Conservation (phyloP, 2,888 invertebrate genomes). For the Oxystoma pomonae region DNA sequence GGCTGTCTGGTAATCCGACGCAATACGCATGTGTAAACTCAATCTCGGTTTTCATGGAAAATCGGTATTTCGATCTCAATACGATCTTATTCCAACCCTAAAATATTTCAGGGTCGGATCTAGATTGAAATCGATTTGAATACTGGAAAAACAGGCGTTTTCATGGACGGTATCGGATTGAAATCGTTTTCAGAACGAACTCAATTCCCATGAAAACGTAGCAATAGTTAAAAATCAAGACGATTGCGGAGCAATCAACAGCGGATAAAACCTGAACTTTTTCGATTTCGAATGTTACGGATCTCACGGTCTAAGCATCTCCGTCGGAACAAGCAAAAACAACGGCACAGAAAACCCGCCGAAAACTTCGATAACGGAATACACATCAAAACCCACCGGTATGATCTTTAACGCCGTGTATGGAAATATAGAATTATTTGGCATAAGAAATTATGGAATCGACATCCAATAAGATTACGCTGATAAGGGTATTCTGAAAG, state of each 20-base stretch:
- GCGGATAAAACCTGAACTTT: slow-evolving; percentile 14
- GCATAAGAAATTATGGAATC: slow-evolving; percentile 17
- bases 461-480: slow-evolving; percentile 19
- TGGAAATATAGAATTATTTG: slow-evolving; percentile 16
- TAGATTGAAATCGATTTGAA: no score
- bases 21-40: no score
- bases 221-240: slow-evolving; percentile 20
- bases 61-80: no score
- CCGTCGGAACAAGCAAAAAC: slow-evolving; percentile 4
- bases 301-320: slow-evolving; percentile 18
- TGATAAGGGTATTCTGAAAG: slow-evolving; percentile 11
- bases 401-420: slow-evolving; percentile 13
- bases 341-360: slow-evolving; percentile 3
- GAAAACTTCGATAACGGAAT: slow-evolving; percentile 16
- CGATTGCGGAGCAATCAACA: slow-evolving; percentile 16
- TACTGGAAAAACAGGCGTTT: no score
- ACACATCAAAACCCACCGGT: slow-evolving; percentile 18
- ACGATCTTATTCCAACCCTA: no score
- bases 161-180: no score
- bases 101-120: no score
- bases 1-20: no score
- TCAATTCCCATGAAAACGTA: no score
- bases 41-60: no score
- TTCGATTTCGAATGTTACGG: slow-evolving; percentile 18
- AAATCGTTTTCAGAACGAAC: no score